phyloP scores from a whole-genome alignment of 92 coral and sea anemone species.

The Phenganax stokvisi region DNA sequence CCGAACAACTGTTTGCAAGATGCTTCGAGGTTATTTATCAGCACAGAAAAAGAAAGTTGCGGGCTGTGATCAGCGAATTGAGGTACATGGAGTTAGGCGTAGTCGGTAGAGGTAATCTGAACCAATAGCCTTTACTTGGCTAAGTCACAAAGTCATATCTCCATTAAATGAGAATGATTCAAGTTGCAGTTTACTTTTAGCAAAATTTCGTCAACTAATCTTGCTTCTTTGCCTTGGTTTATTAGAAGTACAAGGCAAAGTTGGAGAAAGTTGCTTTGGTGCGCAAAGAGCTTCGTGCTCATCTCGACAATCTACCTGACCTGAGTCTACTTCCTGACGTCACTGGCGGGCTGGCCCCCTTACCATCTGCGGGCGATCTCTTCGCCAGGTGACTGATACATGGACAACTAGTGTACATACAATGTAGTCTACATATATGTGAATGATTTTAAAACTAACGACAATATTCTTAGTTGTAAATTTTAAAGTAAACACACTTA shows the following conservation, averaged over 20 bases:
- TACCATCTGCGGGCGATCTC: slow-evolving; percentile 98
- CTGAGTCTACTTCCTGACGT: slow-evolving; percentile 88
- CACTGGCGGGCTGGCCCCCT: slow-evolving; percentile 88
- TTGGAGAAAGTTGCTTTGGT: slow-evolving; percentile 89
- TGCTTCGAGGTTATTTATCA: slow-evolving; percentile 73
- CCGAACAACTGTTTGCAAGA: slow-evolving; percentile 75
- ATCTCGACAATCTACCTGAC: slow-evolving; percentile 90
- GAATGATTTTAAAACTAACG: neutral
- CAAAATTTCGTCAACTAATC: neutral
- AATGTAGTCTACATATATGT: neutral
- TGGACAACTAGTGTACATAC: neutral
- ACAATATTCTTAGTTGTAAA: slow-evolving; percentile 12
- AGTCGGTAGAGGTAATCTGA: neutral
- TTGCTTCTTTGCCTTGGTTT: neutral
- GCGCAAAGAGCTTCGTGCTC: slow-evolving; percentile 90
- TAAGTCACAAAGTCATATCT: too few species aligned
- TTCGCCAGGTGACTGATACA: slow-evolving; percentile 58
- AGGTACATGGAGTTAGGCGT: slow-evolving; percentile 43
- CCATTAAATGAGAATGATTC: too few species aligned
- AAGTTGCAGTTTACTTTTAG: too few species aligned
- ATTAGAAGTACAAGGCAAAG: slow-evolving; percentile 82
- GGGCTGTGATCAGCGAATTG: slow-evolving; percentile 86
- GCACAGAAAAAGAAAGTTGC: slow-evolving; percentile 79
- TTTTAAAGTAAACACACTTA: neutral
- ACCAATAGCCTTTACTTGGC: too few species aligned